phyloP scores from a whole-genome alignment of 2,888 invertebrate species.

The Seira ritae region DNA sequence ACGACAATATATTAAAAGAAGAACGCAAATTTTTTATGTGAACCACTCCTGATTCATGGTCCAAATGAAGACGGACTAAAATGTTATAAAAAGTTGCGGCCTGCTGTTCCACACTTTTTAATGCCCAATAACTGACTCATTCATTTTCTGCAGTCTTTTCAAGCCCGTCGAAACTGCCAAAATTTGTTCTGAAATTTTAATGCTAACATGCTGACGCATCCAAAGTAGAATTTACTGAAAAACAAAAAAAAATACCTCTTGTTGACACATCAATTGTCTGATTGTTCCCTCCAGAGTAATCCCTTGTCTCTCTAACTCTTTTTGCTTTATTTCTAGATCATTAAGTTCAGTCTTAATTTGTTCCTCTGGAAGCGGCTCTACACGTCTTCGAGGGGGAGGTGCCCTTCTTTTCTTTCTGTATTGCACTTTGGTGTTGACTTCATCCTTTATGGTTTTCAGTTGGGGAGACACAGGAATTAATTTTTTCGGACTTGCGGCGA shows the following conservation, averaged over 20 bases:
- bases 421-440: slow-evolving; percentile 48
- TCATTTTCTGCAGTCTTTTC: neutral
- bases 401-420: slow-evolving; percentile 78
- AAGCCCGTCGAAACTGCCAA: neutral
- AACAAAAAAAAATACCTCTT: slow-evolving; percentile 44
- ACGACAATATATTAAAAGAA: slow-evolving; percentile 8
- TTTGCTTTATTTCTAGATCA: slow-evolving; percentile 90
- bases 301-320: slow-evolving; percentile 92
- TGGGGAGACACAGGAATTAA: slow-evolving; percentile 70
- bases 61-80: neutral
- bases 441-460: slow-evolving; percentile 66
- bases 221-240: too few relatives aligned
- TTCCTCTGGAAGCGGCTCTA: slow-evolving; percentile 77
- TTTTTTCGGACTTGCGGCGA: slow-evolving; percentile 57
- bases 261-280: slow-evolving; percentile 76
- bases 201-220: too few relatives aligned
- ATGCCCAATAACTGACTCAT: neutral
- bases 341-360: slow-evolving; percentile 82
- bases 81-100: neutral
- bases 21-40: neutral
- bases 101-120: neutral
- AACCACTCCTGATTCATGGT: neutral
- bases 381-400: slow-evolving; percentile 70
- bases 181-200: too few relatives aligned
- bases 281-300: slow-evolving; percentile 93